Conservation (phyloP, 2,113 vertebrate genomes). For the Regulus satrapa region DNA sequence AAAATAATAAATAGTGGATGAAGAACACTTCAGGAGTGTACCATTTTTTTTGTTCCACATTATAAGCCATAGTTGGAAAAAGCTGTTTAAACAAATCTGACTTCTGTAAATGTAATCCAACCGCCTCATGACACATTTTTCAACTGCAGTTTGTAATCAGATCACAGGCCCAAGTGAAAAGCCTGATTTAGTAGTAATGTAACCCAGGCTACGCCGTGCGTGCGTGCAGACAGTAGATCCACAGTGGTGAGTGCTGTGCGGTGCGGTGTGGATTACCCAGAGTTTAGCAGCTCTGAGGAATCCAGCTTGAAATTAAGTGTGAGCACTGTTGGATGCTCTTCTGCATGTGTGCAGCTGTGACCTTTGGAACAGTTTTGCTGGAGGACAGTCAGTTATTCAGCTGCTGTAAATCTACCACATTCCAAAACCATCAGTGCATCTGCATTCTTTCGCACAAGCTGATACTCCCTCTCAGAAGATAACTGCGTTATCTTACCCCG, state of each 20-base stretch:
- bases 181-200: background rate
- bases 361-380: background rate
- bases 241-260: background rate
- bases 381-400: background rate
- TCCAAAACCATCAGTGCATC: background rate
- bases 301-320: background rate
- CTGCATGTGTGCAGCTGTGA: background rate
- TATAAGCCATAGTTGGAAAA: slow-evolving; percentile 16
- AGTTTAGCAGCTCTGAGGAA: background rate
- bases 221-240: background rate
- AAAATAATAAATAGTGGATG: background rate
- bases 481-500: background rate
- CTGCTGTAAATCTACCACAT: background rate
- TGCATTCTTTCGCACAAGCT: background rate
- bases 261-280: background rate
- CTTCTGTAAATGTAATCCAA: background rate
- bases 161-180: background rate
- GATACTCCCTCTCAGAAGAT: background rate
- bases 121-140: background rate
- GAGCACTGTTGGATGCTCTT: background rate
- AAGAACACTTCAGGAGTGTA: background rate
- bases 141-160: background rate
- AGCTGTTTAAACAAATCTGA: slow-evolving; percentile 17
- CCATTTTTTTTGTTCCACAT: background rate
- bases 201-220: background rate